phyloP scores from a whole-genome alignment of 2,797 vertebrate genomes.

The Geotrypetes seraphini region DNA sequence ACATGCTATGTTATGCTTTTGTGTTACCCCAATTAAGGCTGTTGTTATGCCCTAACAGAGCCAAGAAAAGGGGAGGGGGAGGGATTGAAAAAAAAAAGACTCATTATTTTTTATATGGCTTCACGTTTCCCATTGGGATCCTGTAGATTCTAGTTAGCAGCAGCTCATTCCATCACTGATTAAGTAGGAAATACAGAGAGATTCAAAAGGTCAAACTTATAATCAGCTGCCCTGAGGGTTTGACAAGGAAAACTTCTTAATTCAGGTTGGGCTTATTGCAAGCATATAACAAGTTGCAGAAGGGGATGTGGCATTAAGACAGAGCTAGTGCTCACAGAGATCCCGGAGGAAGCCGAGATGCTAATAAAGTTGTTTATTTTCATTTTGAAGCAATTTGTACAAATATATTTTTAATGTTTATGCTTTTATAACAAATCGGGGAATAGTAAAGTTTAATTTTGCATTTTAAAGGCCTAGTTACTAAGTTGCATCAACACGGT shows the following conservation, averaged over 20 bases:
- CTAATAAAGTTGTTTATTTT: no score
- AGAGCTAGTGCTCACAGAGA: no score
- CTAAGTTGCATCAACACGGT: no score
- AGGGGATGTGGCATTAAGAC: constrained; percentile 14
- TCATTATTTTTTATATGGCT: constrained; percentile 71
- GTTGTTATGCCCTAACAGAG: constrained; percentile 47
- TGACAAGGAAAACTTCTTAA: constrained; percentile 56
- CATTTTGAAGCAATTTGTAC: no score
- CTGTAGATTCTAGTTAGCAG: constrained; percentile 56
- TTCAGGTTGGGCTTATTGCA: constrained; percentile 44
- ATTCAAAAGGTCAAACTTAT: constrained; percentile 69
- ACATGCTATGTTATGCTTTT: constrained; percentile 26
- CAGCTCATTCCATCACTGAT: constrained; percentile 64
- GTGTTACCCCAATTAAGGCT: constrained; percentile 34
- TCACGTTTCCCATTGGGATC: constrained; percentile 57
- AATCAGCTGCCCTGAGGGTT: constrained; percentile 58
- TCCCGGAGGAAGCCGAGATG: no score
- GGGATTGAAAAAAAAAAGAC: constrained; percentile 22
- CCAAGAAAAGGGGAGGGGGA: constrained; percentile 33
- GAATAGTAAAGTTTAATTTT: no score
- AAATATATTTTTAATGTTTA: no score
- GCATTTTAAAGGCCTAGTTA: no score
- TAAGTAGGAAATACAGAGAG: constrained; percentile 65
- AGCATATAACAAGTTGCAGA: constrained; percentile 31
- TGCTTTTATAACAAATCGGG: no score